phyloP scores from a whole-genome alignment of 2,113 vertebrate species.

The Heterochromis multidens region DNA sequence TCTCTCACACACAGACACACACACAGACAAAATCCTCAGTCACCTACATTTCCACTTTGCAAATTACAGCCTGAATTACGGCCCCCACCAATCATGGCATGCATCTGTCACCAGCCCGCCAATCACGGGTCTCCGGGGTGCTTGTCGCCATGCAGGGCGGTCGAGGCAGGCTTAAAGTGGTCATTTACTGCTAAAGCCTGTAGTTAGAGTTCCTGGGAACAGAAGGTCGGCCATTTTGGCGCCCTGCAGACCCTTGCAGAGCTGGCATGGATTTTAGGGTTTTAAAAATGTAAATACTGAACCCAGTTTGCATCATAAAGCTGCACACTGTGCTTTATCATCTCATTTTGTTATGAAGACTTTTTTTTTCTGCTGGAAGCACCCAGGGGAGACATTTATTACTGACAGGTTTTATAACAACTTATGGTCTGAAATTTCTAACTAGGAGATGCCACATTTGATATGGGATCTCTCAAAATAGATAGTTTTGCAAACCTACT shows the following conservation, averaged over 20 bases:
- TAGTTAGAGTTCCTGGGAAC: slow-evolving; percentile 67
- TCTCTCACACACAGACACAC: background rate
- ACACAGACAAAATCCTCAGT: slow-evolving; percentile 23
- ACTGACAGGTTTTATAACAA: background rate
- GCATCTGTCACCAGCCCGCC: slow-evolving; percentile 57
- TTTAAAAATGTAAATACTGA: slow-evolving; percentile 35
- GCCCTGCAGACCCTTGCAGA: slow-evolving; percentile 35
- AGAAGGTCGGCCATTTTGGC: slow-evolving; percentile 39
- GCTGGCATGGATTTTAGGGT: slow-evolving; percentile 28
- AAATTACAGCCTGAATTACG: slow-evolving; percentile 66
- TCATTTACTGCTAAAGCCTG: slow-evolving; percentile 68
- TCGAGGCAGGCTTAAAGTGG: slow-evolving; percentile 46
- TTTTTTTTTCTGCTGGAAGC: slow-evolving; percentile 7
- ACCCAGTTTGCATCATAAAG: slow-evolving; percentile 12
- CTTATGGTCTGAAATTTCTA: background rate
- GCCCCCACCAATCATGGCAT: slow-evolving; percentile 56
- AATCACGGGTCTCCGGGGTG: slow-evolving; percentile 49
- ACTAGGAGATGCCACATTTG: slow-evolving; percentile 25
- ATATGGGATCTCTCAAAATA: slow-evolving; percentile 29
- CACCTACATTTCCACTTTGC: slow-evolving; percentile 66
- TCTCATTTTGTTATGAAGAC: background rate
- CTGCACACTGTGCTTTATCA: background rate
- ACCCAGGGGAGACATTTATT: background rate
- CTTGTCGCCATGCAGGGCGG: slow-evolving; percentile 51
- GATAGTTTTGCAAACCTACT: slow-evolving; percentile 10